These are phyloP conservation scores for Eufriesea mexicana DNA, from an alignment of 1,140 invertebrate genomes.

Conservation along the genomic window DNA sequence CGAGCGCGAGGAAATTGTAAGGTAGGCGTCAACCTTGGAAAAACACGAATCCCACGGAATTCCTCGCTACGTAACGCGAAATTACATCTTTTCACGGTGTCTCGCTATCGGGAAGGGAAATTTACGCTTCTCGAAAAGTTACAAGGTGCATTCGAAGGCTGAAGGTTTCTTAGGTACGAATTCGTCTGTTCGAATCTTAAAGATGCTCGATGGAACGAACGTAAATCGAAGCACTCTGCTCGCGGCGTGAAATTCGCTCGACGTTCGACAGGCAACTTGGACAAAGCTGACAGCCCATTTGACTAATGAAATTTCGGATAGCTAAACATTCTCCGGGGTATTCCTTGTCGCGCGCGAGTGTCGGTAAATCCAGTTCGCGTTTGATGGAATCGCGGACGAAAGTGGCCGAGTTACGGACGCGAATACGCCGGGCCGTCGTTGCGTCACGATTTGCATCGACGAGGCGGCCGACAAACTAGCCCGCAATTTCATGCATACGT, in stretches of 20 bases:
- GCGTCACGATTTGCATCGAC: constrained; percentile 50
- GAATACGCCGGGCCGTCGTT: neutral
- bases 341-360: constrained; percentile 11
- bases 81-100: neutral
- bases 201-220: too few relatives aligned
- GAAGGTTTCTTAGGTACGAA: too few relatives aligned
- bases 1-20: constrained; percentile 16
- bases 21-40: constrained; percentile 23
- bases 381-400: neutral
- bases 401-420: constrained; percentile 21
- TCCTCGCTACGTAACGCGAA: neutral
- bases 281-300: constrained; percentile 35
- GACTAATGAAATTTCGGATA: constrained; percentile 40
- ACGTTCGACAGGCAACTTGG: neutral
- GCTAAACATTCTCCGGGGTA: constrained; percentile 1
- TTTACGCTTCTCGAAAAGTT: neutral
- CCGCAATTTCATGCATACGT: constrained; percentile 67
- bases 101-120: neutral
- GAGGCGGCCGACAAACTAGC: constrained; percentile 51
- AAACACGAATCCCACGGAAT: neutral
- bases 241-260: neutral
- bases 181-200: too few relatives aligned
- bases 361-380: constrained; percentile 15
- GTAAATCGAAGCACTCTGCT: too few relatives aligned
- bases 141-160: neutral